Evolutionary conservation across 2,797 vertebrate species (phyloP).

Genomic region (Botia almorhae): DNA sequence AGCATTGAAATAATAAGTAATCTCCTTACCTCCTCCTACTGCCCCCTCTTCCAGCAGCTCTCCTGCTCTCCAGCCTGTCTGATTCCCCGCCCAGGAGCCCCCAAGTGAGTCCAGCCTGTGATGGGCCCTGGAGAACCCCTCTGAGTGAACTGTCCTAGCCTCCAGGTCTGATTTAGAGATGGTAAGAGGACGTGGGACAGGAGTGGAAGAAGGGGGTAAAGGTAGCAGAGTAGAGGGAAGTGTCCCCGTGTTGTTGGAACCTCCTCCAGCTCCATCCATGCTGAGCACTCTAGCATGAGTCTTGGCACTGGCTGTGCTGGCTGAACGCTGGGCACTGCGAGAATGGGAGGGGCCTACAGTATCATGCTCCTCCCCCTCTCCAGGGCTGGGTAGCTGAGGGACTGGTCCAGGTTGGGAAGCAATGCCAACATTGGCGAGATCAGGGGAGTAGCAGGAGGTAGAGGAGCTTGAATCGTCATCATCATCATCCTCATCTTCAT

Average conservation of each 20-base stretch:
- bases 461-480: slow-evolving; percentile 86
- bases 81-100: slow-evolving; percentile 85
- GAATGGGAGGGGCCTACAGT: slow-evolving; percentile 75
- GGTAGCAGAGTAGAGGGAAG: slow-evolving; percentile 70
- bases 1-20: neutral
- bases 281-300: slow-evolving; percentile 90
- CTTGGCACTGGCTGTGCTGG: slow-evolving; percentile 90
- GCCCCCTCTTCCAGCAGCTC: slow-evolving; percentile 87
- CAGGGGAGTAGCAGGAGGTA: slow-evolving; percentile 89
- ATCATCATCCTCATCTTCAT: slow-evolving; percentile 73
- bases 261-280: slow-evolving; percentile 85
- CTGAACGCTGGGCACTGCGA: slow-evolving; percentile 84
- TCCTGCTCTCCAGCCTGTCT: slow-evolving; percentile 85
- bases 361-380: slow-evolving; percentile 71
- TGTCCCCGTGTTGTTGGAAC: slow-evolving; percentile 69
- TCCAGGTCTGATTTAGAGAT: slow-evolving; percentile 86
- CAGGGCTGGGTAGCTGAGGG: slow-evolving; percentile 70
- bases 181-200: slow-evolving; percentile 77
- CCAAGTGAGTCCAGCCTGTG: slow-evolving; percentile 79
- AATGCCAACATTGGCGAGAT: slow-evolving; percentile 75
- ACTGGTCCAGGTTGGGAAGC: slow-evolving; percentile 67
- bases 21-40: slow-evolving; percentile 85
- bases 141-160: slow-evolving; percentile 72
- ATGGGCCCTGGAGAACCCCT: slow-evolving; percentile 73
- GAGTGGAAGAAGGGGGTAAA: slow-evolving; percentile 75